These are phyloP conservation scores for Athrips mouffetella DNA, from an alignment of 2,888 invertebrate species.

Conservation along the genomic window DNA sequence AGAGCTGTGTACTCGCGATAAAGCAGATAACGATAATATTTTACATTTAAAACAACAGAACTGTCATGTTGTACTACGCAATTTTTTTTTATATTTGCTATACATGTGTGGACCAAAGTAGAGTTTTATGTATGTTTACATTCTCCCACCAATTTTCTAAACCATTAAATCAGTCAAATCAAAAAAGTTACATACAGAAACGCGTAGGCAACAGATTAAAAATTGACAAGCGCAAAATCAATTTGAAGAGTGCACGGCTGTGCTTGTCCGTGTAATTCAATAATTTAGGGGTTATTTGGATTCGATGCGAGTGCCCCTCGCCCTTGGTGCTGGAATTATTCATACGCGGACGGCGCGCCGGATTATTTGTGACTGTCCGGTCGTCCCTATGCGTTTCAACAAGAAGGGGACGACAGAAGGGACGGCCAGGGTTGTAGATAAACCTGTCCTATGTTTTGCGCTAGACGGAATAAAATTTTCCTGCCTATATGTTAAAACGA, in stretches of 20 bases:
- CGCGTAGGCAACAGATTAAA: constrained; percentile 6
- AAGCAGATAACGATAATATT: background rate
- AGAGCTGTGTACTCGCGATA: background rate
- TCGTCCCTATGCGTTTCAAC: background rate
- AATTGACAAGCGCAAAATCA: constrained; percentile 29
- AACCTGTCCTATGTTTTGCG: too few species aligned
- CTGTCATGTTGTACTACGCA: constrained; percentile 1
- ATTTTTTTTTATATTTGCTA: too few species aligned
- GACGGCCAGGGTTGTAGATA: constrained; percentile 14
- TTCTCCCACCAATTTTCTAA: background rate
- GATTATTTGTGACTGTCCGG: constrained; percentile 52
- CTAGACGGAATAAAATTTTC: too few species aligned
- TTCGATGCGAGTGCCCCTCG: constrained; percentile 45
- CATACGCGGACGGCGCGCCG: constrained; percentile 57
- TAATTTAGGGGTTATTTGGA: constrained; percentile 70
- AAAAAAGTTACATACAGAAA: background rate
- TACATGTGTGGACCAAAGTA: background rate
- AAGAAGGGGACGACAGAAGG: constrained; percentile 43
- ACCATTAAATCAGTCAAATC: background rate
- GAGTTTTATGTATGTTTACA: background rate
- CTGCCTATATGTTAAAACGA: too few species aligned
- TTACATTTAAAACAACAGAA: background rate
- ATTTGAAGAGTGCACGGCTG: constrained; percentile 40
- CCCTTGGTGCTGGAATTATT: constrained; percentile 64
- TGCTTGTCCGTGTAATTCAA: constrained; percentile 67